A percentile compares a stretch with the other conserved stretches of the same genome.
These are phyloP conservation scores for Spilogale gracilis DNA, from an alignment of 2,113 vertebrate genomes.

Conservation along the genomic window DNA sequence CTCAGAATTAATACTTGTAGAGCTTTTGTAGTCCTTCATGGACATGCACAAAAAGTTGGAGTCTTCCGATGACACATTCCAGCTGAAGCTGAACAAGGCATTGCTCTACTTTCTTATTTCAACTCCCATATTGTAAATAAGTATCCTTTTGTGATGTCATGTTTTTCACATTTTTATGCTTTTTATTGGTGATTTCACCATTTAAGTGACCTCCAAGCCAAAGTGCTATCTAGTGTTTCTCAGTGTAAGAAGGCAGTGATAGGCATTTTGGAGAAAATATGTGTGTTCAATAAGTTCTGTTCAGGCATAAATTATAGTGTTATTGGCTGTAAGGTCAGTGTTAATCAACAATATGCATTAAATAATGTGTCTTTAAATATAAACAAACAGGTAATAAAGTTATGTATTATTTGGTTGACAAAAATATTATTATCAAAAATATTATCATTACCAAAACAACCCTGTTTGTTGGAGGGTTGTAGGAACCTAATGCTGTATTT, in stretches of 20 bases:
- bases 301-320: neutral
- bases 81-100: neutral
- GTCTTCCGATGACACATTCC: neutral
- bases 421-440: neutral
- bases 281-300: neutral
- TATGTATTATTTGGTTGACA: neutral
- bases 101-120: neutral
- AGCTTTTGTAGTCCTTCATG: neutral
- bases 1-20: neutral
- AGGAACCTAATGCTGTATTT: neutral
- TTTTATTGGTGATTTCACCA: neutral
- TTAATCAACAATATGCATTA: neutral
- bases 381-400: neutral
- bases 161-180: neutral
- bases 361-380: conserved; percentile 3
- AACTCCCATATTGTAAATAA: neutral
- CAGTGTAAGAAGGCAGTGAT: neutral
- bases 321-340: neutral
- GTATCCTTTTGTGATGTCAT: neutral
- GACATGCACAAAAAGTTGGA: neutral
- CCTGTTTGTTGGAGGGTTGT: neutral
- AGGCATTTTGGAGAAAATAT: neutral
- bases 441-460: too few relatives aligned
- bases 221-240: neutral
- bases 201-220: neutral